Base-by-base conservation (phyloP, 1,140 invertebrate species). In the Scaptodrosophila lebanonensis region DNA sequence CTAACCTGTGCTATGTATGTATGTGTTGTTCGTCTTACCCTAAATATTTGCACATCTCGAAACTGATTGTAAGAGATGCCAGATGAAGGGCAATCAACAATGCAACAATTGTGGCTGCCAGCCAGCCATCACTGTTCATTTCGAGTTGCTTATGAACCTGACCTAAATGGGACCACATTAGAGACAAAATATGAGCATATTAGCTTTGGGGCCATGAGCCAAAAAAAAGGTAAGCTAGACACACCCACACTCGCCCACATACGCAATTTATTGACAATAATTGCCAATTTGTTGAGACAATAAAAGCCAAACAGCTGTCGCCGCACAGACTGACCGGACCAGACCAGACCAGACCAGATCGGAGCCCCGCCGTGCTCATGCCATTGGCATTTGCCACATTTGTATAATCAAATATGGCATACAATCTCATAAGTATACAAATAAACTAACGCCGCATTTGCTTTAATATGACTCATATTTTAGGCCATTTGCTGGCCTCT, bases 221-320 rank as follows among this genome's bases (percentile, higher is more conserved):
- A 54, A 63, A 11, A 69, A 73, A 82, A 79, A 79, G 69, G 73
- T 82, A 73, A 79, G 1, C 3, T 11, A 9, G 15, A 27, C 12
- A 0, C 36, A 43, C 18, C 5, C 22, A 35, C 50, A 39, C 13
- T 22, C 2, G 9, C 9, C 27, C 5, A 29, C 27, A 29, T 20
- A 32, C 60, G 66, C 75, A 75, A 75, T 82, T 82, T 82, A 82
- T 82, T 61, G 66, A 82, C 66, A 82, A 82, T 82, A 82, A 82
- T 82, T 82, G 75, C 61, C 75, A 82, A 38, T 38, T 38, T 38
- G 35, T 38, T 13, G 35, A 12, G 3, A 38, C 35, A 38, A 82
- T 82, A 82, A 82, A 65, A 67, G 58, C 32, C 63, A 63, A 62
- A 82, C 75, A 82, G 76, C 75, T 82, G 75, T 82, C 69, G 66